These are phyloP conservation scores for Sander lucioperca DNA, from an alignment of 2,113 vertebrate species.

Conservation along the genomic window DNA sequence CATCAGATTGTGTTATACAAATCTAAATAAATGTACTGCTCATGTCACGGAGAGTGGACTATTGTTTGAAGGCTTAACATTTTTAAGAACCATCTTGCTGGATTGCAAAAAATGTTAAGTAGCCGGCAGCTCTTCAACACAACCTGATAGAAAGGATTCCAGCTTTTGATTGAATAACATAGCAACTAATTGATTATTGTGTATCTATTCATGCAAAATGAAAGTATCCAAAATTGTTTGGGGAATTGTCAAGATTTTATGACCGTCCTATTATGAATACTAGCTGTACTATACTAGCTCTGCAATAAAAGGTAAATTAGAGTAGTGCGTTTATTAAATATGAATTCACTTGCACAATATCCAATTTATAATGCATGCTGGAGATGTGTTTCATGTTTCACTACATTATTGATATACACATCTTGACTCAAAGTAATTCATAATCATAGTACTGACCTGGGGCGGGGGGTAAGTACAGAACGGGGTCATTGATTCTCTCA, in stretches of 20 bases:
- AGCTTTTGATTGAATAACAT: constrained; percentile 20
- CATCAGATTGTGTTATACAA: constrained; percentile 38
- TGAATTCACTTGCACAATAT: no score
- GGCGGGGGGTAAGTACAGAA: no score
- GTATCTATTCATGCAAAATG: constrained; percentile 18
- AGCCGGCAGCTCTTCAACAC: neutral
- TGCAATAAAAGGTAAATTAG: no score
- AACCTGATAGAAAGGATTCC: neutral
- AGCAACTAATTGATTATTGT: constrained; percentile 42
- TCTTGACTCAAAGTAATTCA: no score
- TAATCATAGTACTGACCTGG: no score
- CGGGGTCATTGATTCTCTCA: neutral
- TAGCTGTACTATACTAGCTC: no score
- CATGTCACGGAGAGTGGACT: constrained; percentile 23
- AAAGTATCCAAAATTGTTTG: constrained; percentile 4
- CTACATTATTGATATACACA: no score
- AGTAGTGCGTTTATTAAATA: no score
- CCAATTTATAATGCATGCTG: no score
- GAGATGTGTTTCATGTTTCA: no score
- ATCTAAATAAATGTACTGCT: constrained; percentile 39
- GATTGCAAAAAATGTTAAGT: neutral
- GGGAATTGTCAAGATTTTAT: constrained; percentile 34
- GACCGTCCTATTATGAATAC: neutral
- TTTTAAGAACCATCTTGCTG: constrained; percentile 1
- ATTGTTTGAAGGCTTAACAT: constrained; percentile 22